Evolutionary conservation across 2,113 vertebrate species (phyloP), one percentile per base, ranked within the genome.

Genomic region (Thunnus thynnus): DNA sequence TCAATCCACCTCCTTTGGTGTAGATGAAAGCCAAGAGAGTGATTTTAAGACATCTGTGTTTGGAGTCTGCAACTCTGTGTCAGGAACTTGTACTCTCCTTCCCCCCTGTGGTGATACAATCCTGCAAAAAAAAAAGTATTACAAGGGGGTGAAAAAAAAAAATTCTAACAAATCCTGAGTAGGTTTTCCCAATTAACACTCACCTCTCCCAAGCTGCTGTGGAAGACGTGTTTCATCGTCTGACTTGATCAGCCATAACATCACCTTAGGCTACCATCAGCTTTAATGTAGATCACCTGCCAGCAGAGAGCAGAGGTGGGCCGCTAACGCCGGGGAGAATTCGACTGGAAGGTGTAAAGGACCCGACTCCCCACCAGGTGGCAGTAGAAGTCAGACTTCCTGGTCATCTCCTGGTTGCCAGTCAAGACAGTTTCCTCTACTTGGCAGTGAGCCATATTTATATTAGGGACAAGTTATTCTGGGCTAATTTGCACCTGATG

Each of bases 401-500:
- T 3, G 0, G 1, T n/a, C 0, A 10, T 13, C 55, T 22, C 2
- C 18, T 13, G n/a, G 18, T 30, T 52, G 44, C 22, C 61, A 65
- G 32, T 62, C 72, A 75, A 60, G 27, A 77, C 81, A 13, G 69
- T 52, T 61, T 72, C 72, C 64, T 70, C 50, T 55, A 56, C 44
- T 87, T 94, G 94, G 93, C 94, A 90, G 65, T 32, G 75, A 83
- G 91, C 93, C 93, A 92, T 82, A 56, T 87, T 92, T 85, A 78
- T 83, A 87, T 88, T 62, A 86, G 67, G 73, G 74, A 87, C 81
- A 86, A 86, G 87, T 89, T 89, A 86, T 88, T 82, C 90, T 50
- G 70, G 47, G 83, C 91, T 94, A 93, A 95, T 95, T 94, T 90
- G 92, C 94, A 94, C 94, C 94, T 95, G 95, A 94, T 94, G 95